Conservation (phyloP, 2,888 invertebrate genomes). For the Pristionchus fissidentatus region DNA sequence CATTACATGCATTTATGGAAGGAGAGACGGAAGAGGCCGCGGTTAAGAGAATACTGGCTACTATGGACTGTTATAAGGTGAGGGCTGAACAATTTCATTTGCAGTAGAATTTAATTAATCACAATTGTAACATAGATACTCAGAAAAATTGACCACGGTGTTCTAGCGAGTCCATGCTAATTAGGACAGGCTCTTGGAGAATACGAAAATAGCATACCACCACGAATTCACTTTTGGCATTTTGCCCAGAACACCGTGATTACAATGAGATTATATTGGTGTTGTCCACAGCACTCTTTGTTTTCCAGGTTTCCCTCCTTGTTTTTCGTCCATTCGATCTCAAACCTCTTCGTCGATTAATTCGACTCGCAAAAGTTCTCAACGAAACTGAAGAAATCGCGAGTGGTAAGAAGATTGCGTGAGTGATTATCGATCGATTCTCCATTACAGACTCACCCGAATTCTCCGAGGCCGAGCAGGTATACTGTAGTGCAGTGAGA, state of each 20-base stretch:
- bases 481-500: conserved; percentile 14
- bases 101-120: neutral
- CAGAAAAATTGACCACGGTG: too few relatives aligned
- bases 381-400: neutral
- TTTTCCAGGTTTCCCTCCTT: conserved; percentile 10
- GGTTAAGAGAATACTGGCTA: conserved; percentile 4
- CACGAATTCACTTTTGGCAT: too few relatives aligned
- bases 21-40: neutral
- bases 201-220: too few relatives aligned
- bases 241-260: too few relatives aligned
- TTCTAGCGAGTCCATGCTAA: too few relatives aligned
- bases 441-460: neutral
- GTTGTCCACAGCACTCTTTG: neutral
- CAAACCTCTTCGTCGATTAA: conserved; percentile 28
- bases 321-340: conserved; percentile 40
- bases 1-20: neutral
- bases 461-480: conserved; percentile 8
- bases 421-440: neutral
- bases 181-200: too few relatives aligned
- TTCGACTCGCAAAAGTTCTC: conserved; percentile 10
- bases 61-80: neutral
- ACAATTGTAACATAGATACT: too few relatives aligned
- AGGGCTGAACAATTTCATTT: too few relatives aligned
- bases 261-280: too few relatives aligned
- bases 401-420: neutral